Evolutionary conservation across 2,113 vertebrate genomes (phyloP).

Genomic region (Saguinus imperator): DNA sequence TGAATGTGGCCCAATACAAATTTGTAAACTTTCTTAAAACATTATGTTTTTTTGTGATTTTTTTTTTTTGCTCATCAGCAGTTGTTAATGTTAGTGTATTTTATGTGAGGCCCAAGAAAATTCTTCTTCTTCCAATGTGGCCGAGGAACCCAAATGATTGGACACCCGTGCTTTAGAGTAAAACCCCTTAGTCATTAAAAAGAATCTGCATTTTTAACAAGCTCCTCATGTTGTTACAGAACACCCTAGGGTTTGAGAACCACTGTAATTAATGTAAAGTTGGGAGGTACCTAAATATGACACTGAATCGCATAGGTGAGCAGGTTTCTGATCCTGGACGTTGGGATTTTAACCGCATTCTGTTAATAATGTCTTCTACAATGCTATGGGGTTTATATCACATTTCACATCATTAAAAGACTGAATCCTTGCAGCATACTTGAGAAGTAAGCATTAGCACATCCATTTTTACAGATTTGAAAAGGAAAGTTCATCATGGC

Average conservation of each 20-base stretch:
- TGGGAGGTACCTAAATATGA: conserved; percentile 66
- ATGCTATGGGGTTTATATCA: not conserved
- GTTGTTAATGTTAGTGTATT: no score
- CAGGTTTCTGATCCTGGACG: conserved; percentile 79
- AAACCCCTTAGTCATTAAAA: not conserved
- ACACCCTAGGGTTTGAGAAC: not conserved
- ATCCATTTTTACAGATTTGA: conserved; percentile 18
- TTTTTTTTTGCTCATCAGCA: no score
- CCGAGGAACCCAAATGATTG: no score
- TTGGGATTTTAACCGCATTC: conserved; percentile 75
- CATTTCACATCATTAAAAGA: not conserved
- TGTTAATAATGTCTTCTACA: not conserved
- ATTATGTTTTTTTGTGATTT: no score
- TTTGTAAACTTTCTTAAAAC: no score
- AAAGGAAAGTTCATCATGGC: not conserved
- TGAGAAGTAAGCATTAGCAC: not conserved
- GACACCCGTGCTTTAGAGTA: not conserved
- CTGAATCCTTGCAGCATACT: not conserved
- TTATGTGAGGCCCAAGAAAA: no score
- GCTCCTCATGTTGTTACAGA: not conserved
- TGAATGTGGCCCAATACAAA: no score
- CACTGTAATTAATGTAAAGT: not conserved
- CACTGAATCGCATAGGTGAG: conserved; percentile 76
- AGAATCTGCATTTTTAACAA: not conserved
- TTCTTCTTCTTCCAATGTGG: no score